A percentile compares a stretch with the other conserved stretches of the same genome.
These are phyloP conservation scores for Chiloscyllium punctatum DNA, from an alignment of 2,797 vertebrate genomes.

Conservation along the genomic window DNA sequence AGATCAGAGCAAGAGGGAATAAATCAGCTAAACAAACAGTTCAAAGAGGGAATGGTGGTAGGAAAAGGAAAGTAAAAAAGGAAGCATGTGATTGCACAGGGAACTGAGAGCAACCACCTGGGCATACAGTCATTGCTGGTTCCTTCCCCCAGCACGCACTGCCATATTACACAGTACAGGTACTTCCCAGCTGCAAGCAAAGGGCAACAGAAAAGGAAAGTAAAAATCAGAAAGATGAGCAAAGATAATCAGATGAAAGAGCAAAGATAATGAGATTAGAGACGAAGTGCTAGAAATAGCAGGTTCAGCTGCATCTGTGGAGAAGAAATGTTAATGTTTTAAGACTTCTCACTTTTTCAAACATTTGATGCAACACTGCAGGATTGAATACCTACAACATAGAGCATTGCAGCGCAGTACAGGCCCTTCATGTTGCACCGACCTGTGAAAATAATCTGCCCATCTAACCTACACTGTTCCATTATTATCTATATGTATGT, in stretches of 20 bases:
- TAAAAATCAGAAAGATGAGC: background rate
- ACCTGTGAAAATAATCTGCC: too few relatives aligned
- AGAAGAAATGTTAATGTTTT: background rate
- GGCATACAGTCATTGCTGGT: background rate
- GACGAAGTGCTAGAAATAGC: background rate
- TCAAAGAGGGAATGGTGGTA: background rate
- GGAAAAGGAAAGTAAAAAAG: background rate
- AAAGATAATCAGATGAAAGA: background rate
- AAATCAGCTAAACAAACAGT: background rate
- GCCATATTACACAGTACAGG: background rate
- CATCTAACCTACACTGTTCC: too few relatives aligned
- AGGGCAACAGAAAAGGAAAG: background rate
- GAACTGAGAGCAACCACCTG: background rate
- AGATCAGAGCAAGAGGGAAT: background rate
- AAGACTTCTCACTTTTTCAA: background rate
- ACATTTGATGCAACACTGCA: background rate
- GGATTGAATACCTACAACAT: too few relatives aligned
- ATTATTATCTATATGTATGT: too few relatives aligned
- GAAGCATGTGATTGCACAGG: background rate
- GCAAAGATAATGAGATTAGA: too few relatives aligned
- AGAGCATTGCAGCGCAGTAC: too few relatives aligned
- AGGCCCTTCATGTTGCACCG: too few relatives aligned
- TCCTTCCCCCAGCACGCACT: background rate
- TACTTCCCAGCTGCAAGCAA: background rate
- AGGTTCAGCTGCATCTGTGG: background rate